Conservation (phyloP, 2,888 invertebrate genomes). For the Brenthis ino region DNA sequence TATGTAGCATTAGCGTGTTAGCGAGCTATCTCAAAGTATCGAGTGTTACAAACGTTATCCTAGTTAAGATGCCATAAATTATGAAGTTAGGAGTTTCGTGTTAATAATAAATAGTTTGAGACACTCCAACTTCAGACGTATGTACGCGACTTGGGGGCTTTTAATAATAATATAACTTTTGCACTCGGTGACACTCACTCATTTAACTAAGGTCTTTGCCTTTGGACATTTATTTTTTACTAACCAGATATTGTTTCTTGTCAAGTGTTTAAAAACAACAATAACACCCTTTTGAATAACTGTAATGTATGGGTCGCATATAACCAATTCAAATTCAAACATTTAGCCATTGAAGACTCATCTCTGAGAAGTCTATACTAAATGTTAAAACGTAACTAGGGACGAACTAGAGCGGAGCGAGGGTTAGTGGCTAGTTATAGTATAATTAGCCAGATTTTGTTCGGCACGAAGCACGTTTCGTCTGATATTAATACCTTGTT, state of each 20-base stretch:
- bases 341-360: no score
- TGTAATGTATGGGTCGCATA: no score
- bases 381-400: no score
- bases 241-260: no score
- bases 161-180: conserved; percentile 31
- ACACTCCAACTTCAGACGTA: conserved; percentile 29
- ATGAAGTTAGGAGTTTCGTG: conserved; percentile 48
- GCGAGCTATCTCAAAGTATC: conserved; percentile 32
- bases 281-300: no score
- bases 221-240: background rate
- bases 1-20: conserved; percentile 20
- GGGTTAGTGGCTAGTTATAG: no score
- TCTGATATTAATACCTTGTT: conserved; percentile 10
- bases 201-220: background rate
- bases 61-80: conserved; percentile 55
- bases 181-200: background rate
- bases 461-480: no score
- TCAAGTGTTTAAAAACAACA: no score
- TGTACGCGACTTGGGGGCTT: conserved; percentile 32
- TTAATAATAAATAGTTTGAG: conserved; percentile 54
- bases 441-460: background rate
- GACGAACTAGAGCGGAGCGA: no score
- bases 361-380: no score
- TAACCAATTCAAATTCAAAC: no score
- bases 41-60: conserved; percentile 40